Evolutionary conservation across 2,888 invertebrate genomes (phyloP).

Genomic region (Cephus spinipes): DNA sequence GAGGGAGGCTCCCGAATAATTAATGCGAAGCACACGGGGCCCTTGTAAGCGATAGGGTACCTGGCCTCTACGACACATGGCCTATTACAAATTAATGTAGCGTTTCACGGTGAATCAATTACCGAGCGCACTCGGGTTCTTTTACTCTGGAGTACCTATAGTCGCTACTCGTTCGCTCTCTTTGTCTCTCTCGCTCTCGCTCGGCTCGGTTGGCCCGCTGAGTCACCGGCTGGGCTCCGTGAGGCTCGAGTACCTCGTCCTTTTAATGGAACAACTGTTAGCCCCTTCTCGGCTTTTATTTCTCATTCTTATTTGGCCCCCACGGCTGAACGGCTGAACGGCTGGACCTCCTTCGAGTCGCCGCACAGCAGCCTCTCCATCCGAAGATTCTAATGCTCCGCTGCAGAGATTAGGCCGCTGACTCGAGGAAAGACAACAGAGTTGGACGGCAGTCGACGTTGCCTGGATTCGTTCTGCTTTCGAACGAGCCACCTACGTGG

Average conservation of each 20-base stretch:
- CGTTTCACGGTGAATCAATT: slow-evolving; percentile 63
- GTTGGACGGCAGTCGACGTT: too few species aligned
- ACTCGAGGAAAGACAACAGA: too few species aligned
- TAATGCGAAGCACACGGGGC: slow-evolving; percentile 10
- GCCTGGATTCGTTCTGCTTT: too few species aligned
- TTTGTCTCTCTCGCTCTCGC: neutral
- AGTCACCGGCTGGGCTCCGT: slow-evolving; percentile 26
- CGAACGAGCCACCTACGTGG: neutral
- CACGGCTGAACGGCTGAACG: too few species aligned
- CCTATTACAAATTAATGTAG: slow-evolving; percentile 58
- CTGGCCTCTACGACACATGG: slow-evolving; percentile 53
- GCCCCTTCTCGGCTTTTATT: slow-evolving; percentile 35
- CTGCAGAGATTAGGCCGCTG: too few species aligned
- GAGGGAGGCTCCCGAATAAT: too few species aligned
- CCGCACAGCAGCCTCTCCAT: too few species aligned
- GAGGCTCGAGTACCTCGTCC: slow-evolving; percentile 57
- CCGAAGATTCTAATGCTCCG: too few species aligned
- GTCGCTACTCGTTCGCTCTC: too few species aligned
- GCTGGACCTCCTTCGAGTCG: too few species aligned
- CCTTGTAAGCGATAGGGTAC: slow-evolving; percentile 37
- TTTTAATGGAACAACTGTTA: slow-evolving; percentile 61
- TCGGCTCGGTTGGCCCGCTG: slow-evolving; percentile 22
- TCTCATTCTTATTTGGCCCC: neutral
- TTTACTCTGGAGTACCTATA: too few species aligned
- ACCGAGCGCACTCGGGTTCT: slow-evolving; percentile 45